Conservation (phyloP, 53 echinoderm and acorn worm genomes). For the Apostichopus leukothele region DNA sequence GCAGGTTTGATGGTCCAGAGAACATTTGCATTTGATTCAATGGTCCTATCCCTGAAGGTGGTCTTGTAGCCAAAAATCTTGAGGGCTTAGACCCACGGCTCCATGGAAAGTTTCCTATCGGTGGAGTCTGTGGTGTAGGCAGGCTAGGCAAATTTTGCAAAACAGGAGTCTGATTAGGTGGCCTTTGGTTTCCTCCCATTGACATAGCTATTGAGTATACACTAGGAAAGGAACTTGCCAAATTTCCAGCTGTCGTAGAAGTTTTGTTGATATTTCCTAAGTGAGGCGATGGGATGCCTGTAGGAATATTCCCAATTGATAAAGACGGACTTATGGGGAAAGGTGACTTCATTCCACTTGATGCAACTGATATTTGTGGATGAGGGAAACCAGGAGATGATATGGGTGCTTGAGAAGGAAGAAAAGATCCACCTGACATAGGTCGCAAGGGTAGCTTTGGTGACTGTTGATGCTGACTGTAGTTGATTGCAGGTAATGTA, state of each 20-base stretch:
- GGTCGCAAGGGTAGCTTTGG: not conserved
- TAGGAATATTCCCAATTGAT: constrained; percentile 48
- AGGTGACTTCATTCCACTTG: constrained; percentile 45
- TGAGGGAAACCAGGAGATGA: constrained; percentile 47
- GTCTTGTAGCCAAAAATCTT: constrained; percentile 6
- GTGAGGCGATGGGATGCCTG: constrained; percentile 42
- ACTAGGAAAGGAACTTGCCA: constrained; percentile 26
- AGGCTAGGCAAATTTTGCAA: constrained; percentile 39
- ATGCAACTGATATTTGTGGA: constrained; percentile 53
- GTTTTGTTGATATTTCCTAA: constrained; percentile 26
- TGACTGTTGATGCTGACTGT: not conserved
- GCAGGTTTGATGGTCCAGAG: constrained; percentile 13
- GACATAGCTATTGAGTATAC: constrained; percentile 46
- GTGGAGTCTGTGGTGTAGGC: constrained; percentile 24
- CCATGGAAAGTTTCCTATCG: constrained; percentile 38
- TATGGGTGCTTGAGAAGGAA: constrained; percentile 42
- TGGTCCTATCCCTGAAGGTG: not conserved
- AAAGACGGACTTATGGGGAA: not conserved
- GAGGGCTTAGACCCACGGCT: constrained; percentile 30
- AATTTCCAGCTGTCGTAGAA: not conserved
- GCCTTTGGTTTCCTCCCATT: not conserved
- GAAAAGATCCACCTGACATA: not conserved
- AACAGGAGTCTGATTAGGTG: constrained; percentile 11
- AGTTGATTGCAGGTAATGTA: constrained; percentile 3
- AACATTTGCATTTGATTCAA: constrained; percentile 31